Evolutionary conservation across 2,113 vertebrate genomes (phyloP).

Genomic region (Glaucomys volans): DNA sequence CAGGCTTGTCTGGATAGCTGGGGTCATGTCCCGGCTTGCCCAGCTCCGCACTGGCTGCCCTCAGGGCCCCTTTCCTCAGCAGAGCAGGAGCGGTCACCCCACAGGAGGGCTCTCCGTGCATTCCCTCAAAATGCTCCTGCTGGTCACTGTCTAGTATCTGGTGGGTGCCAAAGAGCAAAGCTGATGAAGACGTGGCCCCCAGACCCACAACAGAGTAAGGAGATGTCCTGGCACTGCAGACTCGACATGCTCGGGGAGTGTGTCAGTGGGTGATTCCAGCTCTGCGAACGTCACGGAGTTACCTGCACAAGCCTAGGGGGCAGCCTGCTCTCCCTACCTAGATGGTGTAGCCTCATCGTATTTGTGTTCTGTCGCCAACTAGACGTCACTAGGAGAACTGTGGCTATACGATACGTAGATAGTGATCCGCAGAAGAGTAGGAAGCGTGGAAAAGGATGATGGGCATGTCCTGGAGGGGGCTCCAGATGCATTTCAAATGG

Average conservation of each 20-base stretch:
- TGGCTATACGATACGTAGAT: rapidly evolving
- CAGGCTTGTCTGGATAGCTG: neutral
- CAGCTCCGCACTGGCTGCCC: neutral
- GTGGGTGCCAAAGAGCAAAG: neutral
- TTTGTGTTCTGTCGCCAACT: neutral
- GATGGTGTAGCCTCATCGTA: too few species aligned
- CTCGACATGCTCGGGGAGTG: neutral
- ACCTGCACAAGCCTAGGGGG: too few species aligned
- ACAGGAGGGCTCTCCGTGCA: neutral
- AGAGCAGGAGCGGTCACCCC: too few species aligned
- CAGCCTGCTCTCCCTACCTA: neutral
- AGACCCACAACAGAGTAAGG: neutral
- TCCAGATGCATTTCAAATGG: neutral
- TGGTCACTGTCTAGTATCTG: neutral
- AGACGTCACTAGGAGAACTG: too few species aligned
- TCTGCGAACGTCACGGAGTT: neutral
- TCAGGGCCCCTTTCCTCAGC: neutral
- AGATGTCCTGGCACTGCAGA: rapidly evolving
- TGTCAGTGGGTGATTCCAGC: neutral
- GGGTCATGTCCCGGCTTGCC: neutral
- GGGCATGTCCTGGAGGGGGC: neutral
- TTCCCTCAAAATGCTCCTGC: neutral
- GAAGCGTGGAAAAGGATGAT: too few species aligned
- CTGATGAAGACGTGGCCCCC: neutral
- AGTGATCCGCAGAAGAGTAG: neutral